Percentiles rank a stretch among this genome's conserved stretches.
These are phyloP conservation scores for Prochilodus magdalenae DNA, from an alignment of 2,113 vertebrate species.

Conservation along the genomic window DNA sequence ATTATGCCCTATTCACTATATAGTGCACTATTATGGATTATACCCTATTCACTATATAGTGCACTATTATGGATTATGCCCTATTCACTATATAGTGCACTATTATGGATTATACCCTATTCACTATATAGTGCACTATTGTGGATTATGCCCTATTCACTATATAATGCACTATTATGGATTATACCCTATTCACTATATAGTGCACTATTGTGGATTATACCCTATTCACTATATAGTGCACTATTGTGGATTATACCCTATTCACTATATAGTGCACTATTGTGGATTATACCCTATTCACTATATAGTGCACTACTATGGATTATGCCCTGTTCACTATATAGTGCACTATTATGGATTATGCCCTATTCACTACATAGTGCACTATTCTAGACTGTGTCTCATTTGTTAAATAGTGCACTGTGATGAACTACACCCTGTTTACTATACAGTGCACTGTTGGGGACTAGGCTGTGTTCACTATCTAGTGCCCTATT, in stretches of 20 bases:
- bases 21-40: neutral
- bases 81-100: neutral
- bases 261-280: too few relatives aligned
- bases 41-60: slow-evolving; percentile 1
- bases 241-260: too few relatives aligned
- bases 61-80: too few relatives aligned
- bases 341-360: neutral
- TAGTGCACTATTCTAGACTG: neutral
- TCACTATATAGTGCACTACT: neutral
- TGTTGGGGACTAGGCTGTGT: too few relatives aligned
- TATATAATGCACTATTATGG: neutral
- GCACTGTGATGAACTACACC: too few relatives aligned
- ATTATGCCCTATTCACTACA: neutral
- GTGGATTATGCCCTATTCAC: too few relatives aligned
- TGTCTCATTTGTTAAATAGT: neutral
- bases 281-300: too few relatives aligned
- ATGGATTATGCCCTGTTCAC: neutral
- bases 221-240: too few relatives aligned
- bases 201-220: too few relatives aligned
- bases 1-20: neutral
- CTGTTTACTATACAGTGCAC: too few relatives aligned
- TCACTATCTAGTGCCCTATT: neutral
- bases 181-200: too few relatives aligned
- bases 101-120: neutral
- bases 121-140: neutral